Conservation (phyloP, 2,113 vertebrate genomes). For the Platycercus adscitus region DNA sequence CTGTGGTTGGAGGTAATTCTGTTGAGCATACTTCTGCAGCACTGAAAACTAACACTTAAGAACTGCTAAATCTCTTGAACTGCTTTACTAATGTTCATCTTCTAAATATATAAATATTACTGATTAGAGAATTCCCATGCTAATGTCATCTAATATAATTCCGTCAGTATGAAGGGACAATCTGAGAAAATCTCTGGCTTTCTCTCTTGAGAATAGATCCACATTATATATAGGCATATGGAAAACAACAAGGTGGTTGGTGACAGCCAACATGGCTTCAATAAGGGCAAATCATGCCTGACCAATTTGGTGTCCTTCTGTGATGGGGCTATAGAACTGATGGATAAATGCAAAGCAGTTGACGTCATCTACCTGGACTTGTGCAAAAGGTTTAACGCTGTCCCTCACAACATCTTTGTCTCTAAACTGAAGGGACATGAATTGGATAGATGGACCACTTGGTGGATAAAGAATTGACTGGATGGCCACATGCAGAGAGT, state of each 20-base stretch:
- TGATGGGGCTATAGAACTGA: not conserved
- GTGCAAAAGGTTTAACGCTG: not conserved
- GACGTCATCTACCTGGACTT: not conserved
- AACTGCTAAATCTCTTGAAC: not conserved
- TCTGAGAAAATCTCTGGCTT: not conserved
- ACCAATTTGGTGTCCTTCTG: not conserved
- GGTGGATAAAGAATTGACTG: not conserved
- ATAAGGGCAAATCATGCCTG: not conserved
- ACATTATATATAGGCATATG: not conserved
- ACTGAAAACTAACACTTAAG: not conserved
- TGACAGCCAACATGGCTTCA: not conserved
- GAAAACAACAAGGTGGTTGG: not conserved
- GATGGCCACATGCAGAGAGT: not conserved
- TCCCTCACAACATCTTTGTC: not conserved
- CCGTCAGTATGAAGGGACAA: not conserved
- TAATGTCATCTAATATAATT: not conserved
- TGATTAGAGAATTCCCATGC: not conserved
- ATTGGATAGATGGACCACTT: not conserved
- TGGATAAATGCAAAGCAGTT: not conserved
- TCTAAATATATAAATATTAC: not conserved
- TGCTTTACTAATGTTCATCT: not conserved
- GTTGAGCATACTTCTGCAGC: not conserved
- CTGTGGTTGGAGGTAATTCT: not conserved
- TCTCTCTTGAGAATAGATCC: not conserved
- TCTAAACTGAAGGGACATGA: not conserved